A percentile compares a stretch with the other conserved stretches of the same genome.
These are phyloP conservation scores for Ptychoptera albimana DNA, from an alignment of 2,888 invertebrate species.

Conservation along the genomic window DNA sequence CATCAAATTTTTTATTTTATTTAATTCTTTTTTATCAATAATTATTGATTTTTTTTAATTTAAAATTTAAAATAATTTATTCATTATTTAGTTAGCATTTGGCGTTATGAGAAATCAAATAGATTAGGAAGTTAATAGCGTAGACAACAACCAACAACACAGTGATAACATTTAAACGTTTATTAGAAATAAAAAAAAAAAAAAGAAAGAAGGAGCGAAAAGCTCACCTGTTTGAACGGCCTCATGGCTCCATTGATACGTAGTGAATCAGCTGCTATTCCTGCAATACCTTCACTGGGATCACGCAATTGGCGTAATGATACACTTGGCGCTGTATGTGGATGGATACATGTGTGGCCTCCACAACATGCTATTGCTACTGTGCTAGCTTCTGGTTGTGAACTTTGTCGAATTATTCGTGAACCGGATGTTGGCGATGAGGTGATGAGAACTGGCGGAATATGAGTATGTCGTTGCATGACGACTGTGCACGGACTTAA, in stretches of 20 bases:
- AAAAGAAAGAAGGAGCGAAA: too few relatives aligned
- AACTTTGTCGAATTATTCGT: conserved; percentile 61
- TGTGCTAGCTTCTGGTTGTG: conserved; percentile 30
- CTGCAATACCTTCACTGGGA: conserved; percentile 74
- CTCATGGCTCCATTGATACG: conserved; percentile 93
- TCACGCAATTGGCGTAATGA: conserved; percentile 68
- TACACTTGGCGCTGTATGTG: conserved; percentile 58
- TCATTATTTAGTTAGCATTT: not conserved
- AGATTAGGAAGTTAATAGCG: conserved; percentile 1
- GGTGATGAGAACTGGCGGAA: conserved; percentile 56
- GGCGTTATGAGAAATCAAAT: not conserved
- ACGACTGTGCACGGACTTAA: conserved; percentile 31
- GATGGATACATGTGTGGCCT: conserved; percentile 46
- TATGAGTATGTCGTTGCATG: conserved; percentile 21
- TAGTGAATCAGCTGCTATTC: conserved; percentile 89
- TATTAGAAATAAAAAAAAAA: too few relatives aligned
- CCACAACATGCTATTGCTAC: conserved; percentile 32
- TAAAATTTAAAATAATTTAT: not conserved
- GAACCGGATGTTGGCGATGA: conserved; percentile 45
- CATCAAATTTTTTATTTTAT: not conserved
- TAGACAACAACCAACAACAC: not conserved
- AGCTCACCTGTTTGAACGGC: conserved; percentile 83
- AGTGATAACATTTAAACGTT: not conserved
- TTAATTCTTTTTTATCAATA: too few relatives aligned
- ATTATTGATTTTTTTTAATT: too few relatives aligned